These are phyloP conservation scores for Microcebus lehilahytsara DNA, from an alignment of 2,113 vertebrate species.

Conservation along the genomic window DNA sequence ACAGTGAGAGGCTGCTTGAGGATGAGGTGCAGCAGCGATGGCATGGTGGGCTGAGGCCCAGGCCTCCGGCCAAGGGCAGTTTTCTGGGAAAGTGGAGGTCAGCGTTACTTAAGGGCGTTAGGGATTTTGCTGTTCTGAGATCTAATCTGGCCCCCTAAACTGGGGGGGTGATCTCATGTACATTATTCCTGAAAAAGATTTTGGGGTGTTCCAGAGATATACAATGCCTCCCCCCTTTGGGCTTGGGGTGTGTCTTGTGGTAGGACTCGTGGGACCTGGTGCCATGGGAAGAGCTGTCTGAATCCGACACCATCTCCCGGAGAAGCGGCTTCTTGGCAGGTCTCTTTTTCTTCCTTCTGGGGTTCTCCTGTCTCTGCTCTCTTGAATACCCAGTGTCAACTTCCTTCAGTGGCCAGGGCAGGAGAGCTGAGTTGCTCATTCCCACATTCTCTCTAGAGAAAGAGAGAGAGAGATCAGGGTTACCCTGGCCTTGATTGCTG, in stretches of 20 bases:
- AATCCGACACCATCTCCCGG: constrained; percentile 1
- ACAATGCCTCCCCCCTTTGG: rapidly evolving
- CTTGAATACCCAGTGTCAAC: background rate
- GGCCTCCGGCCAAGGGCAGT: background rate
- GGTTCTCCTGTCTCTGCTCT: background rate
- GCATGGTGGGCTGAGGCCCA: background rate
- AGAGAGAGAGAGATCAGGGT: background rate
- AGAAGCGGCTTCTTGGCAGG: constrained; percentile 35
- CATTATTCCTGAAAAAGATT: background rate
- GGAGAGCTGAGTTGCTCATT: background rate
- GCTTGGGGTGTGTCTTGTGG: background rate
- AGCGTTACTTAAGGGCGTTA: background rate
- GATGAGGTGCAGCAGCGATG: background rate
- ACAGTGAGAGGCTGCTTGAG: background rate
- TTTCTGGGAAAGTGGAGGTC: constrained; percentile 25
- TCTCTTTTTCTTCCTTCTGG: constrained; percentile 66
- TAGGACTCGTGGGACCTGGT: constrained; percentile 9
- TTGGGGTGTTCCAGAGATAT: background rate
- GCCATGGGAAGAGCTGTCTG: constrained; percentile 16
- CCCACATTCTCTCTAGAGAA: constrained; percentile 34
- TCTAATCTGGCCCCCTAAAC: background rate
- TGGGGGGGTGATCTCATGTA: background rate
- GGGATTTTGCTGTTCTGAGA: background rate
- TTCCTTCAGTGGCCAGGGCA: constrained; percentile 5
- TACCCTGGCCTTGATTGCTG: background rate